Evolutionary conservation across 2,797 vertebrate species (phyloP).

Genomic region (Holocentrus rufus): DNA sequence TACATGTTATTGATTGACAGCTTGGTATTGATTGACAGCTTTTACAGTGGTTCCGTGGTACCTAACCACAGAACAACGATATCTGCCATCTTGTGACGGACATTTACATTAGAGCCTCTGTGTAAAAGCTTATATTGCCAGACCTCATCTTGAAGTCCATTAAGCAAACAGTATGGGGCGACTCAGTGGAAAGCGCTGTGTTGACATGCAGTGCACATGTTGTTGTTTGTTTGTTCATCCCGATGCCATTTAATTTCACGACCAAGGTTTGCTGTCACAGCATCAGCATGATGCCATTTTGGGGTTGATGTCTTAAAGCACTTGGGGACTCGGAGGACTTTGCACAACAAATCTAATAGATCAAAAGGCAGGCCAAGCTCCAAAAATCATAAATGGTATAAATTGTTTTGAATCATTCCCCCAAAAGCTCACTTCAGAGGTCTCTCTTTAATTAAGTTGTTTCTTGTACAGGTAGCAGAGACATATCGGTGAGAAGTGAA

Average conservation of each 20-base stretch:
- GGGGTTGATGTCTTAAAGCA: constrained; percentile 19
- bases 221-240: not conserved
- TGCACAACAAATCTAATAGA: constrained; percentile 34
- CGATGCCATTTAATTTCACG: constrained; percentile 5
- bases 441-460: constrained; percentile 41
- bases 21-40: constrained; percentile 21
- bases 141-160: constrained; percentile 11
- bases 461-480: constrained; percentile 33
- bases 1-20: not conserved
- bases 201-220: not conserved
- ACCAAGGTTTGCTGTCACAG: constrained; percentile 16
- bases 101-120: constrained; percentile 4
- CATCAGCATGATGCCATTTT: not conserved
- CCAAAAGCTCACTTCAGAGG: constrained; percentile 13
- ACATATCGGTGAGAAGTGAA: constrained; percentile 17
- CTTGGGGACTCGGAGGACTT: constrained; percentile 12
- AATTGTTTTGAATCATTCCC: constrained; percentile 1
- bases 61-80: not conserved
- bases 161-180: constrained; percentile 2
- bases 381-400: constrained; percentile 22
- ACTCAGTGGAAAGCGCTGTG: constrained; percentile 6
- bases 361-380: constrained; percentile 2
- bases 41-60: not conserved
- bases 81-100: constrained; percentile 11
- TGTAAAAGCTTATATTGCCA: not conserved